phyloP scores from a whole-genome alignment of 2,797 vertebrate species.

The Rhyacichthys aspro region DNA sequence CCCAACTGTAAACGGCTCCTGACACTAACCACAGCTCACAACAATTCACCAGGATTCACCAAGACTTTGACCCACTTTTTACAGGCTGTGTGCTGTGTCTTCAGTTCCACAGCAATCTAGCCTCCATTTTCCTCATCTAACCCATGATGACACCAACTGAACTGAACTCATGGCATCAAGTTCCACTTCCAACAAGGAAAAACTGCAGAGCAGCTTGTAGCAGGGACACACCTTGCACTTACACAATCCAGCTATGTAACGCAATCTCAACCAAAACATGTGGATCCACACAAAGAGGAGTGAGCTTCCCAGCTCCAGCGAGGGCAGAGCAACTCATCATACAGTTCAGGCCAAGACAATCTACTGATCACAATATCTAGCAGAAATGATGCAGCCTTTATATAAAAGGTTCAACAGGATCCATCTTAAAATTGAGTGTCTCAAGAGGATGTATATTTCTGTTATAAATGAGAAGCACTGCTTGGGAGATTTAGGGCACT shows the following conservation, averaged over 20 bases:
- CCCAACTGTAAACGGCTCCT: background rate
- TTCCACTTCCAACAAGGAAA: conserved; percentile 53
- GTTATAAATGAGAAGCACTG: too few species aligned
- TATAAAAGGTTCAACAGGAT: too few species aligned
- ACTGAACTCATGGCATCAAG: conserved; percentile 10
- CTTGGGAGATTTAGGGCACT: too few species aligned
- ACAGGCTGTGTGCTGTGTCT: conserved; percentile 36
- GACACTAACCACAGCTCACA: conserved; percentile 11
- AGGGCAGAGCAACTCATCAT: too few species aligned
- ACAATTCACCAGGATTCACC: conserved; percentile 19
- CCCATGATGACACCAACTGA: conserved; percentile 9
- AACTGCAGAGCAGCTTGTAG: conserved; percentile 47
- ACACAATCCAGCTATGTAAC: conserved; percentile 75
- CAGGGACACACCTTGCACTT: conserved; percentile 73
- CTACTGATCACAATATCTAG: too few species aligned
- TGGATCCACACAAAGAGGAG: conserved; percentile 37
- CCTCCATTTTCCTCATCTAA: conserved; percentile 9
- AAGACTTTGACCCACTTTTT: too few species aligned
- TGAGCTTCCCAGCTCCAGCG: conserved; percentile 33
- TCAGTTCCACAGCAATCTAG: conserved; percentile 15
- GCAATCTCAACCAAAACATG: conserved; percentile 71
- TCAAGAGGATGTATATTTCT: too few species aligned
- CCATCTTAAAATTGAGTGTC: too few species aligned
- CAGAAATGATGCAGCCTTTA: too few species aligned
- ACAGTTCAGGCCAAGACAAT: too few species aligned